Evolutionary conservation across 2,888 invertebrate genomes (phyloP).

Genomic region (Salticus scenicus): DNA sequence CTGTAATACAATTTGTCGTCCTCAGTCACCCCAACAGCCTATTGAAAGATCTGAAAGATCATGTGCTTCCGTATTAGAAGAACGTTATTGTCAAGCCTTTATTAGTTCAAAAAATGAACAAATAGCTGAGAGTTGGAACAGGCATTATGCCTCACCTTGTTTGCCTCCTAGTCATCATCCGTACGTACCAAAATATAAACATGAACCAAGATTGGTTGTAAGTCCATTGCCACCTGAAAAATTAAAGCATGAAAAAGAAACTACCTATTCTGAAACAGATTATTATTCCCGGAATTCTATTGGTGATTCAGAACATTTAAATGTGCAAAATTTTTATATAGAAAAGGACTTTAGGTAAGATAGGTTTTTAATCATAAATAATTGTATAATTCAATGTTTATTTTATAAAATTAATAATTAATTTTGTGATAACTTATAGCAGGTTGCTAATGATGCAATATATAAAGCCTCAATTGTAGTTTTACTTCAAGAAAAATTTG

Average conservation of each 20-base stretch:
- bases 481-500: no score
- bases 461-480: no score
- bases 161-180: constrained; percentile 57
- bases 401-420: not conserved
- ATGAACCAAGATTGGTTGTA: constrained; percentile 55
- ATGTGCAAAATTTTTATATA: constrained; percentile 76
- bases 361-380: not conserved
- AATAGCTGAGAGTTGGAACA: constrained; percentile 53
- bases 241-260: constrained; percentile 45
- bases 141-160: constrained; percentile 60
- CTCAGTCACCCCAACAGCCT: constrained; percentile 34
- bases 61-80: constrained; percentile 64
- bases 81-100: constrained; percentile 67
- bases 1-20: constrained; percentile 28
- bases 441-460: not conserved
- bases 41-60: constrained; percentile 42
- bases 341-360: constrained; percentile 77
- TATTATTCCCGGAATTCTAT: constrained; percentile 56
- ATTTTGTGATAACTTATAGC: not conserved
- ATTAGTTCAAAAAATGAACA: constrained; percentile 64
- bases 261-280: constrained; percentile 53
- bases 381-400: not conserved
- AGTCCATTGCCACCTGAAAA: constrained; percentile 65
- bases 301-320: constrained; percentile 74
- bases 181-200: constrained; percentile 46